Evolutionary conservation across 2,888 invertebrate species (phyloP).

Genomic region (Drosophila algonquin): DNA sequence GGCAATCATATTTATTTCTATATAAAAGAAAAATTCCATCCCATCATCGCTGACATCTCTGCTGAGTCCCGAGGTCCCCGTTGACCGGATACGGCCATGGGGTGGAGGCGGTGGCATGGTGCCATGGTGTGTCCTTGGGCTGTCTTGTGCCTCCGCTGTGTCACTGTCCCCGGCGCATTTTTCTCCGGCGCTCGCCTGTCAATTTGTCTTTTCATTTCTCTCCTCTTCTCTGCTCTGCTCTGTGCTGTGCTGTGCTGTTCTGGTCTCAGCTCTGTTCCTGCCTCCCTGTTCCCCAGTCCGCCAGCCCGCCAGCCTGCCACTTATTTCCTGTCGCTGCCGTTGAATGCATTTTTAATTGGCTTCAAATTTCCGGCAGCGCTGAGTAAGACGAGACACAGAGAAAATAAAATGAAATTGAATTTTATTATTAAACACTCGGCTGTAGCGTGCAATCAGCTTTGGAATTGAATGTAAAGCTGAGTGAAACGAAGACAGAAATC

Average conservation of each 20-base stretch:
- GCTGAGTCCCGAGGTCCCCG: constrained; percentile 2
- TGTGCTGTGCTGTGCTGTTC: background rate
- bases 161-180: constrained; percentile 16
- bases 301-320: constrained; percentile 25
- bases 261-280: background rate
- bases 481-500: constrained; percentile 8
- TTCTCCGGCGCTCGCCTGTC: constrained; percentile 51
- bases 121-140: constrained; percentile 12
- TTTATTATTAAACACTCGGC: constrained; percentile 50
- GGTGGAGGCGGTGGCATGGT: background rate
- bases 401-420: constrained; percentile 49
- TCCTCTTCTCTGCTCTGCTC: background rate
- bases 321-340: constrained; percentile 61
- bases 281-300: constrained; percentile 3
- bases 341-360: constrained; percentile 72
- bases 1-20: constrained; percentile 54
- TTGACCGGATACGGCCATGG: background rate
- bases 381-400: constrained; percentile 36
- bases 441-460: constrained; percentile 30
- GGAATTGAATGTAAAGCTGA: constrained; percentile 32
- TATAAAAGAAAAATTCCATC: constrained; percentile 24
- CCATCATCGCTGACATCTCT: constrained; percentile 14
- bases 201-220: constrained; percentile 56
- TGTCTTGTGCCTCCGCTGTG: constrained; percentile 11
- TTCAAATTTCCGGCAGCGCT: constrained; percentile 61